These are phyloP conservation scores for Corvus moneduloides DNA, from an alignment of 2,113 vertebrate genomes.

Conservation along the genomic window DNA sequence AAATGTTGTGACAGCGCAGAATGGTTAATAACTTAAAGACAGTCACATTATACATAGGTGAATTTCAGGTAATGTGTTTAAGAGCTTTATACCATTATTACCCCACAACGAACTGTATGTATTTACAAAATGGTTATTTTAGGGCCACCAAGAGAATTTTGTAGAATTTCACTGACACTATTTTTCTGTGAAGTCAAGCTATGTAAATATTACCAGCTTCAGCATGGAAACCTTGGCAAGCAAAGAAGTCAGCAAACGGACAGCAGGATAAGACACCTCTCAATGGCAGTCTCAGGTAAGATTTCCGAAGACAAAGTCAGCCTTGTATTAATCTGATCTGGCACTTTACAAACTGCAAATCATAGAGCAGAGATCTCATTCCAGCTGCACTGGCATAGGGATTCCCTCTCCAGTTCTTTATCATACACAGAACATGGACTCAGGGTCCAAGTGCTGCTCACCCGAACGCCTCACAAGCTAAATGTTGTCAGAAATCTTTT, in stretches of 20 bases:
- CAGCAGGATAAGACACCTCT: not conserved
- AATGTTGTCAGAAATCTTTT: not conserved
- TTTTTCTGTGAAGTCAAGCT: not conserved
- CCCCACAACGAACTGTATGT: not conserved
- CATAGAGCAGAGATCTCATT: not conserved
- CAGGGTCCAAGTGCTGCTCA: not conserved
- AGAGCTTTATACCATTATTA: not conserved
- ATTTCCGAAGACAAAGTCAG: not conserved
- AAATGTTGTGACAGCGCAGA: not conserved
- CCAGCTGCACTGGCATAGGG: not conserved
- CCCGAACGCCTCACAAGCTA: not conserved
- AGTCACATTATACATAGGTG: not conserved
- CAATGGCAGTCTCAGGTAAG: not conserved
- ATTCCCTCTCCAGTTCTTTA: not conserved
- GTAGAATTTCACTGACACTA: not conserved
- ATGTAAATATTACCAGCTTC: not conserved
- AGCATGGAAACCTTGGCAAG: not conserved
- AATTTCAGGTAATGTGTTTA: not conserved
- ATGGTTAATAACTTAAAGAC: not conserved
- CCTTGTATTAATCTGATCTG: not conserved
- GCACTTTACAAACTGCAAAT: not conserved
- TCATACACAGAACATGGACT: not conserved
- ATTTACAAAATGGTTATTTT: not conserved
- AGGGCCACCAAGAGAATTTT: not conserved
- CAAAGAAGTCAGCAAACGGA: not conserved